phyloP scores from a whole-genome alignment of 2,888 invertebrate species.

The Bugula neritina region DNA sequence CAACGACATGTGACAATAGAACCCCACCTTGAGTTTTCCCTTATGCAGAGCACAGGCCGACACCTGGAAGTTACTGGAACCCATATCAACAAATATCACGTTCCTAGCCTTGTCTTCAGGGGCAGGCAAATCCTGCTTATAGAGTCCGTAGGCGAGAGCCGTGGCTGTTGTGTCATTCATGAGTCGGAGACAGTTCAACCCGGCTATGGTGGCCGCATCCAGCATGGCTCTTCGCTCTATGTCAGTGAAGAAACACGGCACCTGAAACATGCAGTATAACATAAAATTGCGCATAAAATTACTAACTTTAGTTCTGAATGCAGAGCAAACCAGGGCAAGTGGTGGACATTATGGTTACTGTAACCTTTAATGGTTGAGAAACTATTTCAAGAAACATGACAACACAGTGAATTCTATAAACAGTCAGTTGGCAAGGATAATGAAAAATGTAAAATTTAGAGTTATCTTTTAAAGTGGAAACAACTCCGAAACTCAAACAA shows the following conservation, averaged over 20 bases:
- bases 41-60: conserved; percentile 87
- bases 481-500: background rate
- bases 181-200: conserved; percentile 84
- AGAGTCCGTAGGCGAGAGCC: conserved; percentile 88
- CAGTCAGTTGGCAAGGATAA: too few species aligned
- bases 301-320: background rate
- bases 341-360: too few species aligned
- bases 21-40: conserved; percentile 75
- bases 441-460: too few species aligned
- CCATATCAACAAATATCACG: conserved; percentile 94
- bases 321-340: too few species aligned
- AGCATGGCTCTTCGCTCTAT: conserved; percentile 83
- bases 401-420: too few species aligned
- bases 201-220: conserved; percentile 85
- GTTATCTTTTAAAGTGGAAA: too few species aligned
- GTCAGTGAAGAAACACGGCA: conserved; percentile 89
- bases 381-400: too few species aligned
- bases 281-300: background rate
- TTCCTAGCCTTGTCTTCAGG: conserved; percentile 76
- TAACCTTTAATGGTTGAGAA: too few species aligned
- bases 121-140: conserved; percentile 74
- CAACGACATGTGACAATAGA: too few species aligned
- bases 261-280: conserved; percentile 46
- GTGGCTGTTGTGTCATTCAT: conserved; percentile 95
- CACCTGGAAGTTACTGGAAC: conserved; percentile 80